Evolutionary conservation across 2,113 vertebrate genomes (phyloP).

Genomic region (Etheostoma spectabile): DNA sequence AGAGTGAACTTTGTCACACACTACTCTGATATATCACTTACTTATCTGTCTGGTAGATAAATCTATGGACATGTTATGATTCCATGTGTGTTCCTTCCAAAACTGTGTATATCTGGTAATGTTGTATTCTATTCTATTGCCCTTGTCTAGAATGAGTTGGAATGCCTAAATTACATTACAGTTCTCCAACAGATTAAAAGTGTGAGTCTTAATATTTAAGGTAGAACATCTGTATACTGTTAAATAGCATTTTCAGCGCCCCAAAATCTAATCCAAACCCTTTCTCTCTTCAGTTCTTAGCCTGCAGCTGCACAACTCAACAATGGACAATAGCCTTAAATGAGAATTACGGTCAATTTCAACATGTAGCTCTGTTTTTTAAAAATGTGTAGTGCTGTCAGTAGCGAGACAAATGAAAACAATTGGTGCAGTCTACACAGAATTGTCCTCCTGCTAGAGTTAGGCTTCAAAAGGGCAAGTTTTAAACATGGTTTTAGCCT

Average conservation of each 20-base stretch:
- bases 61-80: constrained; percentile 36
- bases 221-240: not conserved
- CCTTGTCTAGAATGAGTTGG: too few relatives aligned
- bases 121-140: not conserved
- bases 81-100: constrained; percentile 14
- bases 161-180: constrained; percentile 5
- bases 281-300: constrained; percentile 35
- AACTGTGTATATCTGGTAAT: not conserved
- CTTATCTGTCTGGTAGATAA: constrained; percentile 66
- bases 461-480: too few relatives aligned
- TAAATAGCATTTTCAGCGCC: not conserved
- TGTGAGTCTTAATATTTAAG: not conserved
- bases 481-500: too few relatives aligned
- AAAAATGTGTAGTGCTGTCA: too few relatives aligned
- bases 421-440: too few relatives aligned
- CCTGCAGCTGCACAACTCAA: constrained; percentile 56
- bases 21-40: constrained; percentile 74
- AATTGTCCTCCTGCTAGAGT: too few relatives aligned
- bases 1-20: constrained; percentile 76
- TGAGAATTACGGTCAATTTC: too few relatives aligned
- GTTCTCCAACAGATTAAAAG: constrained; percentile 1
- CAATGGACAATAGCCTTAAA: constrained; percentile 55
- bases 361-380: too few relatives aligned
- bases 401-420: too few relatives aligned
- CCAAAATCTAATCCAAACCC: constrained; percentile 40